phyloP scores from a whole-genome alignment of 2,888 invertebrate species.

The Lycophotia porphyrea region DNA sequence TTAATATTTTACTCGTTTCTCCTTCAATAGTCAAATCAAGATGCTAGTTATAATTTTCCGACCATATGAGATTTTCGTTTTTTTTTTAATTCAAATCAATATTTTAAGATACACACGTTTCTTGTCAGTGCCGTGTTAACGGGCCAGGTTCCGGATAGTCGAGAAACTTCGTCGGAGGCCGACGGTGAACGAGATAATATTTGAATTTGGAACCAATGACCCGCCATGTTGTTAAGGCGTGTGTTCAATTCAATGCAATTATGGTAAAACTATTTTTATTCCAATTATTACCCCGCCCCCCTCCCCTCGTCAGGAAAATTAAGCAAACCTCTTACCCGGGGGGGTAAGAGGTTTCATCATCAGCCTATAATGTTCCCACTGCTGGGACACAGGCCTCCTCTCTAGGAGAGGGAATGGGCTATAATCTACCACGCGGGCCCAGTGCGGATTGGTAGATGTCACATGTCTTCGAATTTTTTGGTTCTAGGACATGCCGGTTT shows the following conservation, averaged over 20 bases:
- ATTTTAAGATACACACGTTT: neutral
- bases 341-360: no score
- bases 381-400: no score
- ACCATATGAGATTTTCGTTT: neutral
- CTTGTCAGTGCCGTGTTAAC: slow-evolving; percentile 3
- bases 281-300: no score
- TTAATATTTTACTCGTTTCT: neutral
- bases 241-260: neutral
- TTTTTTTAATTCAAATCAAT: slow-evolving; percentile 10
- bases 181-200: slow-evolving; percentile 55
- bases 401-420: no score
- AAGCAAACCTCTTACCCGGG: no score
- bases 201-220: slow-evolving; percentile 60
- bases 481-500: no score
- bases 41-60: neutral
- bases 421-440: no score
- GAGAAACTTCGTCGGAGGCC: slow-evolving; percentile 36
- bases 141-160: slow-evolving; percentile 8
- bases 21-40: neutral
- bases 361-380: no score
- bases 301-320: no score
- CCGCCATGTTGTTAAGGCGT: slow-evolving; percentile 60
- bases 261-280: neutral
- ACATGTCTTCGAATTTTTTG: no score
- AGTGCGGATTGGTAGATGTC: no score